These are phyloP conservation scores for Tenthredo mesomela DNA, from an alignment of 2,888 invertebrate species.

Conservation along the genomic window DNA sequence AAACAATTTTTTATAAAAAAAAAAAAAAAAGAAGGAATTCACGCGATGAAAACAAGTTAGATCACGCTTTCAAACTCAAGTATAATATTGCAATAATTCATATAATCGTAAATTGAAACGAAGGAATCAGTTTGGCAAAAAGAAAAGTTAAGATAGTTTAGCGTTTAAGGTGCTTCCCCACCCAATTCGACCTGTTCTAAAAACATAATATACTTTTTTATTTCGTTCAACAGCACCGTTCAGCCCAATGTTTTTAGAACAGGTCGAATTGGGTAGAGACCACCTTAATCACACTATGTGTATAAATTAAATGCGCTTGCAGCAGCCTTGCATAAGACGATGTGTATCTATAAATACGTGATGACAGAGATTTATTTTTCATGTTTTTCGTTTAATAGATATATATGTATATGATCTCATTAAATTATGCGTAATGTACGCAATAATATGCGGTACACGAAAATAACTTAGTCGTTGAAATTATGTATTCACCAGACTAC, in stretches of 20 bases:
- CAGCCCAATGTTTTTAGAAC: too few species aligned
- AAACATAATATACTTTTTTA: too few species aligned
- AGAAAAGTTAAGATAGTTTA: neutral
- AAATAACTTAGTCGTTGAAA: neutral
- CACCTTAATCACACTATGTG: neutral
- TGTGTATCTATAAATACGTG: neutral
- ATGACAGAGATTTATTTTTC: conserved; percentile 1
- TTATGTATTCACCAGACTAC: neutral
- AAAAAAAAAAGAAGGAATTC: neutral
- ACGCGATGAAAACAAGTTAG: neutral
- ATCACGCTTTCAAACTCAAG: neutral
- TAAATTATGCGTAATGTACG: neutral
- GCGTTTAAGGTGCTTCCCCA: neutral
- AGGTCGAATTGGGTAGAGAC: too few species aligned
- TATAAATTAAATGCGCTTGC: neutral
- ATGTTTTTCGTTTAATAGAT: neutral
- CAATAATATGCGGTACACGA: neutral
- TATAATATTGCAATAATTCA: neutral
- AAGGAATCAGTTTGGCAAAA: neutral
- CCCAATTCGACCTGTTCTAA: too few species aligned
- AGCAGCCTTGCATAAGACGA: neutral
- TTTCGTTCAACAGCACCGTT: too few species aligned
- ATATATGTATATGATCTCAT: conserved; percentile 7
- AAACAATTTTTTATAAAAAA: neutral
- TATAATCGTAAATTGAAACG: neutral